phyloP scores from a whole-genome alignment of 1,140 invertebrate genomes.

The Solenopsis fugax region DNA sequence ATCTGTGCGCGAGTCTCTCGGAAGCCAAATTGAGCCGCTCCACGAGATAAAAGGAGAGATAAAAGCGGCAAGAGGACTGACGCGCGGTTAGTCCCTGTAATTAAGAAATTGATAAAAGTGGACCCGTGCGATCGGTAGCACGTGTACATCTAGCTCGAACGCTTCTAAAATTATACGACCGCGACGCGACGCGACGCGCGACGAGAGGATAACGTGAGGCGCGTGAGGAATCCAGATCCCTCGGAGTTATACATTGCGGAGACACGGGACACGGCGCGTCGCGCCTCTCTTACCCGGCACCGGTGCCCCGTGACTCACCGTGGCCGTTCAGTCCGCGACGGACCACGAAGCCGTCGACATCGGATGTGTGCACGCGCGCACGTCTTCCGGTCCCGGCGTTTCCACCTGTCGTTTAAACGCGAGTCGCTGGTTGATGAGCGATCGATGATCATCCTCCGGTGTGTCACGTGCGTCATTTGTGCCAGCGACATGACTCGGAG shows the following conservation, averaged over 20 bases:
- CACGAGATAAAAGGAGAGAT: not conserved
- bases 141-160: not conserved
- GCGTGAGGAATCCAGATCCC: not conserved
- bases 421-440: not conserved
- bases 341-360: slow-evolving; percentile 53
- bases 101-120: not conserved
- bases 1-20: not conserved
- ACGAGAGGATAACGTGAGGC: no score
- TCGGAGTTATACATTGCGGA: not conserved
- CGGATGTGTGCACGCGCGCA: not conserved
- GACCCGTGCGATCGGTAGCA: not conserved
- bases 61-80: not conserved
- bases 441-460: not conserved
- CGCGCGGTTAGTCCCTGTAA: not conserved
- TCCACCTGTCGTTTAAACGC: not conserved
- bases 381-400: not conserved
- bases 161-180: slow-evolving; percentile 6
- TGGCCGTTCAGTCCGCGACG: slow-evolving; percentile 32
- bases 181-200: not conserved
- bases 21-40: not conserved
- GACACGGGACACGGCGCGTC: not conserved
- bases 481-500: not conserved
- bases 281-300: slow-evolving; percentile 19
- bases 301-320: slow-evolving; percentile 45
- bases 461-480: slow-evolving; percentile 16